Evolutionary conservation across 1,140 invertebrate genomes (phyloP).

Genomic region (Anagrus nilaparvatae): DNA sequence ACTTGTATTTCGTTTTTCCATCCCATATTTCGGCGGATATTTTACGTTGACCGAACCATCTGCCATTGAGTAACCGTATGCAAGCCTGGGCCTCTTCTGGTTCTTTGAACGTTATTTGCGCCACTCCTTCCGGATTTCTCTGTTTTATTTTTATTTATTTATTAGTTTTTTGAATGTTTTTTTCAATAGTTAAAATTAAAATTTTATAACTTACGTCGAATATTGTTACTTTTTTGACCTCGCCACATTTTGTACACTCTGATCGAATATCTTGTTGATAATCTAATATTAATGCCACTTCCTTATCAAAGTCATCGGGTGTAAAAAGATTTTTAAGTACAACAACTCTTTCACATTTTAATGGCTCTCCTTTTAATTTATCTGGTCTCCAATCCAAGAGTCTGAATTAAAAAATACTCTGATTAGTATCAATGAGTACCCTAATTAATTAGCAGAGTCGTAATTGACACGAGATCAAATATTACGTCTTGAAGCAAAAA

Average conservation of each 20-base stretch:
- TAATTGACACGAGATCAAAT: too few relatives aligned
- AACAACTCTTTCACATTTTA: conserved; percentile 82
- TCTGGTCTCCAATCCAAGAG: conserved; percentile 96
- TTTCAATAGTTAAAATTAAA: too few relatives aligned
- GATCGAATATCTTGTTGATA: conserved; percentile 84
- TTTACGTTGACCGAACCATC: conserved; percentile 82
- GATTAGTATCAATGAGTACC: too few relatives aligned
- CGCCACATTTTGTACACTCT: conserved; percentile 85
- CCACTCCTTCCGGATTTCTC: conserved; percentile 89
- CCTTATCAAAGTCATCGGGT: conserved; percentile 79
- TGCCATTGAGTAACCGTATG: conserved; percentile 75
- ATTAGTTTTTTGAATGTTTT: too few relatives aligned
- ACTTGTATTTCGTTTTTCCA: conserved; percentile 88
- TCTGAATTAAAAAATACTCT: conserved; percentile 45
- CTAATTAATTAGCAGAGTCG: too few relatives aligned
- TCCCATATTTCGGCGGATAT: conserved; percentile 88
- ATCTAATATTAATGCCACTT: conserved; percentile 81
- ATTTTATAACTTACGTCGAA: conserved; percentile 70
- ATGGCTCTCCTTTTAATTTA: conserved; percentile 69
- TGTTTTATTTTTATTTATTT: conserved; percentile 34
- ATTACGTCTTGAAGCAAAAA: too few relatives aligned
- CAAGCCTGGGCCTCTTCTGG: conserved; percentile 87
- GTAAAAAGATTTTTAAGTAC: conserved; percentile 93
- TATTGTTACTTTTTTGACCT: conserved; percentile 83
- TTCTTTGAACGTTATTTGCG: conserved; percentile 82